Conservation (phyloP, 2,113 vertebrate species). For the Saimiri boliviensis region DNA sequence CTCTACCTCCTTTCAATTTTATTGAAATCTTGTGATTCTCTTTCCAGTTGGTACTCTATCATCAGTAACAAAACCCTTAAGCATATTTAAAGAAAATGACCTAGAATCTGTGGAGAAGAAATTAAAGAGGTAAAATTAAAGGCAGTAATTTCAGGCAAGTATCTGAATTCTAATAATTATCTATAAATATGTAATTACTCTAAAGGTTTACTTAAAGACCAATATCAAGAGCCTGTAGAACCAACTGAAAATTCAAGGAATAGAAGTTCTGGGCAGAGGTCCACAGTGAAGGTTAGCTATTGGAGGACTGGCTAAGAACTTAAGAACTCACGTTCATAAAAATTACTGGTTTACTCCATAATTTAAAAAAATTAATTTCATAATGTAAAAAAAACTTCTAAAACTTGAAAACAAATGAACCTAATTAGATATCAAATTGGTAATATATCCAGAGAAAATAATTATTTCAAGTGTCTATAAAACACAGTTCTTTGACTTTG, state of each 20-base stretch:
- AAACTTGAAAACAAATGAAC: conserved; percentile 17
- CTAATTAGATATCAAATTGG: background rate
- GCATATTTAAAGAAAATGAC: background rate
- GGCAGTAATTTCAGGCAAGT: background rate
- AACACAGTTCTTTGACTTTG: conserved; percentile 20
- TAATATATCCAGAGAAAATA: conserved; percentile 38
- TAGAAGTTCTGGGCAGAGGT: background rate
- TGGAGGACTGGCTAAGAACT: background rate
- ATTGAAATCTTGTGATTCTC: background rate
- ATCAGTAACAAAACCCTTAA: background rate
- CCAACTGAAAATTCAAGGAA: background rate
- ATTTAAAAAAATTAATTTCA: background rate
- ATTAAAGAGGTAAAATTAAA: background rate
- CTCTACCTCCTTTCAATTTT: background rate
- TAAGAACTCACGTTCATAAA: background rate
- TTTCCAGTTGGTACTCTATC: background rate
- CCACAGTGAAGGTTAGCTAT: background rate
- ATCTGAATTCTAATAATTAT: conserved; percentile 9
- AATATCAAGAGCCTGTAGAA: background rate
- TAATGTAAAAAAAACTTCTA: background rate
- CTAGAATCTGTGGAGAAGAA: background rate
- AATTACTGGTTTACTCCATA: background rate
- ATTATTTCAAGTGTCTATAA: conserved; percentile 39
- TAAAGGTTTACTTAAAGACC: background rate
- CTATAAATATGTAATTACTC: background rate